phyloP scores from a whole-genome alignment of 2,888 invertebrate genomes.

The Pecten maximus region DNA sequence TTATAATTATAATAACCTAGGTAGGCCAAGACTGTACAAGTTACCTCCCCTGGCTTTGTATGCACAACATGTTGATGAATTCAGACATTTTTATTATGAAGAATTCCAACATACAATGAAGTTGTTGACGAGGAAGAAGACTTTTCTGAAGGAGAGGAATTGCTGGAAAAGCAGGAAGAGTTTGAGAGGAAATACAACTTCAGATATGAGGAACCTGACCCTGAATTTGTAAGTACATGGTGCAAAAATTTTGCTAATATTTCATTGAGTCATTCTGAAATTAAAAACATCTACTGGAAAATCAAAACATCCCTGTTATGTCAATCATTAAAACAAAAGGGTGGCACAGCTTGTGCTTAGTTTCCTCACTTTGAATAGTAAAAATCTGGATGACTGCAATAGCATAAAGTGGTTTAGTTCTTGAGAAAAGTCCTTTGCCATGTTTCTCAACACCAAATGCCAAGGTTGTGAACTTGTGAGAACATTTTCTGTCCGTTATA shows the following conservation, averaged over 20 bases:
- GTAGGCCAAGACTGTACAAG: background rate
- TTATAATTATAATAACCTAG: no score
- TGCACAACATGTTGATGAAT: background rate
- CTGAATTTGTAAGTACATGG: constrained; percentile 86
- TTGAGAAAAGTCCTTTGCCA: no score
- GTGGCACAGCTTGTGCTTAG: background rate
- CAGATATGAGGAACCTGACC: constrained; percentile 97
- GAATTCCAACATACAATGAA: constrained; percentile 85
- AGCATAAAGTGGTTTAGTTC: no score
- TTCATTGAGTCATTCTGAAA: no score
- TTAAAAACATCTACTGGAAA: background rate
- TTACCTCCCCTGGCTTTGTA: background rate
- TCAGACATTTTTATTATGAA: constrained; percentile 51
- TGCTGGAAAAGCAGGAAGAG: constrained; percentile 91
- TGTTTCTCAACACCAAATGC: no score
- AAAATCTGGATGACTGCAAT: background rate
- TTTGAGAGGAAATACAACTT: constrained; percentile 98
- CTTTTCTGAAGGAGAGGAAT: constrained; percentile 88
- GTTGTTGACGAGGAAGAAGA: constrained; percentile 85
- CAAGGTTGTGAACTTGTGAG: no score
- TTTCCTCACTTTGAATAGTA: background rate
- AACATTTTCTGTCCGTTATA: no score
- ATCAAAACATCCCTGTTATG: background rate
- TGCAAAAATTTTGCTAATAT: no score
- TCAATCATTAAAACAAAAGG: background rate